Evolutionary conservation across 2,797 vertebrate genomes (phyloP), one percentile per base, ranked within the genome.

Genomic region (Okamejei kenojei): DNA sequence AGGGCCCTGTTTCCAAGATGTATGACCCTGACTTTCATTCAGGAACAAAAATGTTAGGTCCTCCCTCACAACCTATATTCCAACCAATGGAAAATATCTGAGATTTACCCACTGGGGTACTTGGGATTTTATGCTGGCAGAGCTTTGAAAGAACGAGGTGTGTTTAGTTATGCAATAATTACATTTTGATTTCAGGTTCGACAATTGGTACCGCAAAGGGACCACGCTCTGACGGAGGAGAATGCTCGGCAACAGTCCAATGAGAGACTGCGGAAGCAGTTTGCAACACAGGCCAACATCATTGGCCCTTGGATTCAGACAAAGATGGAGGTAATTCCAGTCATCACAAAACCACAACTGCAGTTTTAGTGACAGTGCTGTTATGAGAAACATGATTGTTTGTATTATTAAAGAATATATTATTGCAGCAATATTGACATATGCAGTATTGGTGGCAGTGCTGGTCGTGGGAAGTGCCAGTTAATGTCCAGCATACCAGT

Each of bases 281-380:
- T 99, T 35, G 98, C 97, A 90, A 97, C 97, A 94, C 98, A 99
- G 96, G 99, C 99, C 95, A 99, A 99, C 1, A 96, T 99, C 94
- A 99, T 99, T 1, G 99, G 99, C 32, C 98, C 98, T 94, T 99
- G 99, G 99, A 99, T 99, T 95, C 99, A 99, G 96, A 99, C 95
- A 95, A 99, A 99, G 96, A 99, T 99, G 99, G 97, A 98, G 98
- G 99, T 99, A 94, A 93, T 95, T 61, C 29, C 9, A 45, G 19
- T 23, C 10, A 17, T 29, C 68, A 13, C 68, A 32, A 45, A 74
- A 54, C 13, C 21, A 45, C 1, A 5, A 29, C 90, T 74, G 35
- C 23, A 26, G 23, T 54, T 38, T 73, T 13, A 9, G 63, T 38
- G 61, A 8, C 54, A 0, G 63, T 17, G 32, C 7, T 58, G 4